Conservation (phyloP, 2,797 vertebrate genomes). For the Mus spretus region DNA sequence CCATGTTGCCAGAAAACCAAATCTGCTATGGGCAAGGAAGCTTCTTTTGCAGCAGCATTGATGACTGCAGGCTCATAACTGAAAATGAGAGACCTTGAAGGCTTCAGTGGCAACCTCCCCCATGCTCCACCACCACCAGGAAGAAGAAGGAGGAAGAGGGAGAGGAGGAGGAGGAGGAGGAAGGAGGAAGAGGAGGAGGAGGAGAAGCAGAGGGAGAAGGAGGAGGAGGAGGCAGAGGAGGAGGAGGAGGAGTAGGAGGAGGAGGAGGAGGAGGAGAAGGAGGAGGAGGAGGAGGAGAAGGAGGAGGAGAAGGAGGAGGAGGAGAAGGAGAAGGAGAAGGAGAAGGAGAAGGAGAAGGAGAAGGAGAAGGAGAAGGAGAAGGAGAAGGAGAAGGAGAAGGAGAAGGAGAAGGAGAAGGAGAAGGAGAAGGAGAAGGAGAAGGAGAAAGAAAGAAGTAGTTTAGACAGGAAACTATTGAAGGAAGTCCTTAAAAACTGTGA, state of each 20-base stretch:
- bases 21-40: not conserved
- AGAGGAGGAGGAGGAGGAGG: too few relatives aligned
- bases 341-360: too few relatives aligned
- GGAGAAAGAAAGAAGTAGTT: not conserved
- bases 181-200: too few relatives aligned
- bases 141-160: too few relatives aligned
- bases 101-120: not conserved
- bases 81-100: not conserved
- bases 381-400: rapidly evolving
- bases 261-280: rapidly evolving
- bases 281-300: rapidly evolving
- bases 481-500: not conserved
- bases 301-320: too few relatives aligned
- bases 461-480: not conserved
- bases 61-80: not conserved
- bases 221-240: too few relatives aligned
- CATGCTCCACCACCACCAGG: not conserved
- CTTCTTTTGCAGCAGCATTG: not conserved
- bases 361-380: too few relatives aligned
- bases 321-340: too few relatives aligned
- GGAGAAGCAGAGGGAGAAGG: too few relatives aligned
- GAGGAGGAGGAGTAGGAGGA: too few relatives aligned
- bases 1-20: not conserved
- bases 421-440: rapidly evolving
- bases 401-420: too few relatives aligned